Conservation (phyloP, 2,113 vertebrate genomes). For the Pangasianodon gigas region DNA sequence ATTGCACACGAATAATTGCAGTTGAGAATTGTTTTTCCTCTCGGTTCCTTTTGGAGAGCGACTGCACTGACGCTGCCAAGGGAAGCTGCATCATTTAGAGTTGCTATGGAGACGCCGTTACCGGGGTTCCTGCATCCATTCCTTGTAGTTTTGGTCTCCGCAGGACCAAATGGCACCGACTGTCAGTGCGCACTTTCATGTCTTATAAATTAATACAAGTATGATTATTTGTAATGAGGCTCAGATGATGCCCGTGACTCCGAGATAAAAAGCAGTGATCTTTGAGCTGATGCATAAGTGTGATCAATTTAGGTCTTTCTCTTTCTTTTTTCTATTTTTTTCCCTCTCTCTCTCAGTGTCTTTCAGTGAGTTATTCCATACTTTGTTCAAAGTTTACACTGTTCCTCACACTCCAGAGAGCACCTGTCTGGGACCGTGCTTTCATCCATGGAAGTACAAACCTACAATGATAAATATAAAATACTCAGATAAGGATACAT, state of each 20-base stretch:
- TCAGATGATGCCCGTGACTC: not conserved
- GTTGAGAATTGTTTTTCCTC: conserved; percentile 41
- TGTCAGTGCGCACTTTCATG: not conserved
- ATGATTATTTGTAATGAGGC: not conserved
- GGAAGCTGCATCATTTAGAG: conserved; percentile 47
- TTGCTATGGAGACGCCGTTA: conserved; percentile 55
- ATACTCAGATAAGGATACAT: not conserved
- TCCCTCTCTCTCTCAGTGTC: too few relatives aligned
- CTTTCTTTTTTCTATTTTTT: not conserved
- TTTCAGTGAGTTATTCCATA: not conserved
- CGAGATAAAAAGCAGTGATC: not conserved
- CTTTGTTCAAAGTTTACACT: not conserved
- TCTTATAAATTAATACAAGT: not conserved
- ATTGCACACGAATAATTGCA: conserved; percentile 39
- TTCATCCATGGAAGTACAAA: not conserved
- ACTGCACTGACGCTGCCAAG: conserved; percentile 23
- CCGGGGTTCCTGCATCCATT: conserved; percentile 35
- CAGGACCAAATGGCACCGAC: conserved; percentile 14
- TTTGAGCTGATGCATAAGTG: not conserved
- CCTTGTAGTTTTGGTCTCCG: conserved; percentile 29
- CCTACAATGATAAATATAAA: not conserved
- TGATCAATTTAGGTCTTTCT: not conserved
- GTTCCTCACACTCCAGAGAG: not conserved
- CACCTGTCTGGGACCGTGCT: not conserved
- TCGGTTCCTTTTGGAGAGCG: conserved; percentile 18